Conservation (phyloP, 2,113 vertebrate species). For the Halcyon malimbica region DNA sequence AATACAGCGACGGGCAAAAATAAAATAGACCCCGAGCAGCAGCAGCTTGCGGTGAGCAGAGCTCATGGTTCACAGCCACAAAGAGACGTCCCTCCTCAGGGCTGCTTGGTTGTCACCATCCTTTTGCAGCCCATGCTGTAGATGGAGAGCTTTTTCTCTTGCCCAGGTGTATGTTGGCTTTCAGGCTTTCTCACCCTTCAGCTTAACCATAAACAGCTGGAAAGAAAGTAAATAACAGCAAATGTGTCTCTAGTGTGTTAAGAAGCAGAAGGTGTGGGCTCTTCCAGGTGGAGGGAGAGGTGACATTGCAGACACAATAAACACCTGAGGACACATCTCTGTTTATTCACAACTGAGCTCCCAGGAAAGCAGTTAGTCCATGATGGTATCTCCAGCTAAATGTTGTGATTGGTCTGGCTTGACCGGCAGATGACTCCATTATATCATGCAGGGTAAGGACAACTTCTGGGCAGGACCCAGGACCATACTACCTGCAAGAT, state of each 20-base stretch:
- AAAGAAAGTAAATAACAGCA: background rate
- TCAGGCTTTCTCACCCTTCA: background rate
- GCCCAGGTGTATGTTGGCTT: background rate
- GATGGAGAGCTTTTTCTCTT: background rate
- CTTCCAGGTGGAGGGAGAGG: background rate
- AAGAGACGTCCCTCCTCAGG: accelerated
- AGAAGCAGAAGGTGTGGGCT: background rate
- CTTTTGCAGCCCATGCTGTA: background rate
- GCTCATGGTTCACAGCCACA: background rate
- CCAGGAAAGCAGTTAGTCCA: background rate
- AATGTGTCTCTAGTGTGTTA: background rate
- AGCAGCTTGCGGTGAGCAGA: background rate
- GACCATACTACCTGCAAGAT: background rate
- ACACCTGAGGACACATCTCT: background rate
- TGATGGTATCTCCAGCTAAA: background rate
- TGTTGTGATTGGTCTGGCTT: background rate
- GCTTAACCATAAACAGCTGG: background rate
- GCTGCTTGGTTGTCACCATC: background rate
- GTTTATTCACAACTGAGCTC: background rate
- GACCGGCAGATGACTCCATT: background rate
- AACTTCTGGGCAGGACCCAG: background rate
- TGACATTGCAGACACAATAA: background rate
- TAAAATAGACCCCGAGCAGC: background rate
- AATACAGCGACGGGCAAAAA: background rate
- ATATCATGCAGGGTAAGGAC: background rate